Base-by-base conservation (phyloP, 2,888 invertebrate species). In the Ormyrus nitidulus region DNA sequence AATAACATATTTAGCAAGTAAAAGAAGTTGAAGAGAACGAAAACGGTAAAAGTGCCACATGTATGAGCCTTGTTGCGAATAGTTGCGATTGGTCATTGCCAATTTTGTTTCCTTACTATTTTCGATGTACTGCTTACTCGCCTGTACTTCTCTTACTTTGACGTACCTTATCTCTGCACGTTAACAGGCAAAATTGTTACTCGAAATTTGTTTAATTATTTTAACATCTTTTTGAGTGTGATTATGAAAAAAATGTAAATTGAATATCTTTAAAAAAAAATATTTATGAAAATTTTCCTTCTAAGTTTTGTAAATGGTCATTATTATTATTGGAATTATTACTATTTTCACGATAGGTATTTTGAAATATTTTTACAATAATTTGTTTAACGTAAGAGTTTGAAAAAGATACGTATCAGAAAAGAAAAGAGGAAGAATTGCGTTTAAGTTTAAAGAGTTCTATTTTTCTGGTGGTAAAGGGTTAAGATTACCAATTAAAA, bases 391-490 rank as follows among this genome's bases (percentile, higher is more conserved):
- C 64, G 81, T 7, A 19, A 8, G 46, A 69, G 58, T 56, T 34
- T 34, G 34, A 34, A 34, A 34, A 34, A 34, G 34, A 56, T 8
- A 46, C 49, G 49, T 8, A 65, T 10, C 61, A 56, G 11, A 62
- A 49, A 56, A 59, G 4, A 48, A 51, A 83, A 65, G 77, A 70
- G 82, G 83, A 81, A 69, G 75, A 83, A 84, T 85, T 87, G 87
- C 87, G 87, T 88, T 90, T 87, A 89, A 88, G 89, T 89, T 90
- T 90, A 85, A 87, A 89, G 86, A 89, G 87, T 89, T 90, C 89
- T 89, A 90, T 90, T 90, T 90, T 90, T 90, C 88, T 89, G 87
- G 49, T 64, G 62, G n/a, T 48, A 61, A 62, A 68, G 62, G 58
- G 34, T 54, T 72, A 66, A 66, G 51, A 69, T 69, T 62, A 64